These are phyloP conservation scores for Parascotia fuliginaria DNA, from an alignment of 2,888 invertebrate genomes.

Conservation along the genomic window DNA sequence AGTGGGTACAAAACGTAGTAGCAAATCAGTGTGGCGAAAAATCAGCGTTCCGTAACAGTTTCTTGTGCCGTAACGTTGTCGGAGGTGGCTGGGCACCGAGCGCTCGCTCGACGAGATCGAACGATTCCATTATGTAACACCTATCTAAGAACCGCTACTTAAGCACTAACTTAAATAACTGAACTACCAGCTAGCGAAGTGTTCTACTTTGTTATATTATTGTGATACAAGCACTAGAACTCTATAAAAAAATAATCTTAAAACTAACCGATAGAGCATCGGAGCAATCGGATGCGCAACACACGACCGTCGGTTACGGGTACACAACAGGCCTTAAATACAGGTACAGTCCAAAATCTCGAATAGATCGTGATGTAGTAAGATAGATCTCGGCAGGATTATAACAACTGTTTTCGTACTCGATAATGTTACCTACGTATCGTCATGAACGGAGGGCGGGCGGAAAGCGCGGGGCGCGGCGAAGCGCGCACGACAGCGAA, in stretches of 20 bases:
- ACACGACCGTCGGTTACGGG: conserved; percentile 69
- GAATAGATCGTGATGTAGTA: conserved; percentile 48
- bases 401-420: conserved; percentile 59
- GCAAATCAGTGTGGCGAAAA: conserved; percentile 37
- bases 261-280: conserved; percentile 81
- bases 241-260: conserved; percentile 34
- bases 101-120: conserved; percentile 46
- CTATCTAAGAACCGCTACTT: conserved; percentile 43
- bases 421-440: conserved; percentile 71
- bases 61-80: conserved; percentile 44
- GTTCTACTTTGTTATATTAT: conserved; percentile 32
- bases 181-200: conserved; percentile 31
- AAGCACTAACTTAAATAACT: conserved; percentile 42
- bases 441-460: conserved; percentile 62
- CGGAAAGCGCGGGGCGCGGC: conserved; percentile 36
- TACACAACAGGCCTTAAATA: conserved; percentile 54
- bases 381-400: conserved; percentile 53
- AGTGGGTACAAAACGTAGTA: conserved; percentile 28
- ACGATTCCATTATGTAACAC: conserved; percentile 63
- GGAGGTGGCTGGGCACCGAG: conserved; percentile 40
- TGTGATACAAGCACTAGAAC: conserved; percentile 25
- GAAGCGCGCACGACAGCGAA: conserved; percentile 49
- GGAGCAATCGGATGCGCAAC: conserved; percentile 81
- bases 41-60: conserved; percentile 45
- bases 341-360: conserved; percentile 54